phyloP scores from a whole-genome alignment of 1,140 invertebrate genomes.

The Drosophila virilis region DNA sequence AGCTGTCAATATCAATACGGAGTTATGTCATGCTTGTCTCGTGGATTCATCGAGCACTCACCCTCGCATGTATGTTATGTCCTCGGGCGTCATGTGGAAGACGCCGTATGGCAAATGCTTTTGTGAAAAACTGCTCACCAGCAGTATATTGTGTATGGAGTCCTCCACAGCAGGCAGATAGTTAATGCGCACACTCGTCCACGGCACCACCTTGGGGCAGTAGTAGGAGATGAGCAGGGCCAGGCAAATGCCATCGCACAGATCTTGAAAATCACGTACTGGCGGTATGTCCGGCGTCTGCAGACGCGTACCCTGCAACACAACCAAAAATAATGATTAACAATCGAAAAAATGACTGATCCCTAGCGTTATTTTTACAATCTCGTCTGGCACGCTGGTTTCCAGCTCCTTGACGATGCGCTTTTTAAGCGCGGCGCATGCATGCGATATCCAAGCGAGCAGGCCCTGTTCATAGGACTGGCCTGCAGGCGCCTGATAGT shows the following conservation, averaged over 20 bases:
- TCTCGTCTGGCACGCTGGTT: slow-evolving; percentile 75
- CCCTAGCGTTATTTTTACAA: slow-evolving; percentile 45
- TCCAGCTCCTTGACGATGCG: slow-evolving; percentile 86
- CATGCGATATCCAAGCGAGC: slow-evolving; percentile 95
- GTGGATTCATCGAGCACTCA: slow-evolving; percentile 82
- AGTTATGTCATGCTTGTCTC: neutral
- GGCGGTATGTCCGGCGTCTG: slow-evolving; percentile 83
- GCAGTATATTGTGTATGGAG: slow-evolving; percentile 96
- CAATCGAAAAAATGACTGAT: neutral
- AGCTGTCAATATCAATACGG: slow-evolving; percentile 86
- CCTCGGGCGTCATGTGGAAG: slow-evolving; percentile 98
- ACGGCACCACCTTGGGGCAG: slow-evolving; percentile 94
- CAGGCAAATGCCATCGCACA: slow-evolving; percentile 96
- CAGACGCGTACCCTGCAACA: slow-evolving; percentile 67
- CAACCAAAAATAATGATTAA: neutral
- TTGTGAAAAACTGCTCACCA: slow-evolving; percentile 95
- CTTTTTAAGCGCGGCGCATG: slow-evolving; percentile 90
- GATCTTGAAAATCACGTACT: slow-evolving; percentile 86
- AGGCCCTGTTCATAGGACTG: slow-evolving; percentile 94
- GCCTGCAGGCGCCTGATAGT: slow-evolving; percentile 85
- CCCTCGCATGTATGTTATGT: slow-evolving; percentile 97
- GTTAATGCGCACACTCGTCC: slow-evolving; percentile 89
- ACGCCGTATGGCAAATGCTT: slow-evolving; percentile 93
- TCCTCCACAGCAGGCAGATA: slow-evolving; percentile 89
- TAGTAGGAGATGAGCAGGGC: slow-evolving; percentile 96